Percentiles rank a stretch among this genome's conserved stretches.
phyloP scores from a whole-genome alignment of 2,888 invertebrate species.

The Pinctada fucata region DNA sequence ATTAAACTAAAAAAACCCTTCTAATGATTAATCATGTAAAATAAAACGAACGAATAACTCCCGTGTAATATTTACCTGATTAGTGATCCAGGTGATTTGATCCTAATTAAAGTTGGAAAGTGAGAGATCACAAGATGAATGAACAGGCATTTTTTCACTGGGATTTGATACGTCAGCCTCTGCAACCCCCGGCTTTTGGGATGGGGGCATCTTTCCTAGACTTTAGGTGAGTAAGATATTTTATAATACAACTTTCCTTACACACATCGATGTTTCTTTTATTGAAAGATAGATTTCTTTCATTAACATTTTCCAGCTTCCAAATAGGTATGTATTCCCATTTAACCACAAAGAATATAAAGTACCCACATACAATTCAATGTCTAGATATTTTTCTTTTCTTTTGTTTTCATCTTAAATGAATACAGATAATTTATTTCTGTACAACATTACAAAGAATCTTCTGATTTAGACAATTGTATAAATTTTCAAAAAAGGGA shows the following conservation, averaged over 20 bases:
- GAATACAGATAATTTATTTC: too few species aligned
- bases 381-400: too few species aligned
- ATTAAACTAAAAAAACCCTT: too few species aligned
- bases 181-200: slow-evolving; percentile 66
- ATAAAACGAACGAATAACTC: too few species aligned
- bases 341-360: neutral
- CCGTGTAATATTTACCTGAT: too few species aligned
- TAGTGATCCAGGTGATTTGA: neutral
- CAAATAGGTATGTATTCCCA: neutral
- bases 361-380: too few species aligned
- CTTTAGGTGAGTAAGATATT: slow-evolving; percentile 58
- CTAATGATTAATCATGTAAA: too few species aligned
- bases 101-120: neutral
- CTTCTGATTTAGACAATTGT: too few species aligned
- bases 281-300: slow-evolving; percentile 7
- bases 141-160: slow-evolving; percentile 71
- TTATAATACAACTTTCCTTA: neutral
- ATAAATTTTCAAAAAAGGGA: too few species aligned
- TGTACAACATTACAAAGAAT: too few species aligned
- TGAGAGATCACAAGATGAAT: slow-evolving; percentile 56
- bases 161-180: slow-evolving; percentile 68
- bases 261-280: slow-evolving; percentile 6
- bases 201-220: slow-evolving; percentile 69
- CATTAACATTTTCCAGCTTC: neutral
- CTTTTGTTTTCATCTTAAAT: too few species aligned